phyloP scores from a whole-genome alignment of 2,888 invertebrate genomes.

The Phyllotreta striolata region DNA sequence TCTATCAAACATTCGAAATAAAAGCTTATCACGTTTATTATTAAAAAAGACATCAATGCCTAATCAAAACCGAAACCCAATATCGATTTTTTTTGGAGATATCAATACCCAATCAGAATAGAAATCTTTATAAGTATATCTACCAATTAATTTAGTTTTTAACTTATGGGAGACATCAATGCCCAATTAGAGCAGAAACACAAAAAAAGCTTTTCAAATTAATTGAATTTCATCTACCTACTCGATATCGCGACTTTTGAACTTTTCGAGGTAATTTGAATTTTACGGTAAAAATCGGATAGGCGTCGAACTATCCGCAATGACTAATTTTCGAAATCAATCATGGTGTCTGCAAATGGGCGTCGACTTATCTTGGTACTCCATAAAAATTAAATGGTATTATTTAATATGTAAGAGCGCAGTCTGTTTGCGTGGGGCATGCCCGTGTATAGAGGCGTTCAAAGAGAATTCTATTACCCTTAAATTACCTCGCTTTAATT shows the following conservation, averaged over 20 bases:
- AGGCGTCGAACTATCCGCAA: conserved; percentile 6
- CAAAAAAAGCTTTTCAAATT: not conserved
- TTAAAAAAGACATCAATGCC: too few relatives aligned
- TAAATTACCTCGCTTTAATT: too few relatives aligned
- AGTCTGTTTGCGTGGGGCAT: conserved; percentile 9
- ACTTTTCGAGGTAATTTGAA: not conserved
- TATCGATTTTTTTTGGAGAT: too few relatives aligned
- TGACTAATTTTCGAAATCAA: conserved; percentile 9
- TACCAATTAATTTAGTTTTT: too few relatives aligned
- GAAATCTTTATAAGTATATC: too few relatives aligned
- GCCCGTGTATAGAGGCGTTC: not conserved
- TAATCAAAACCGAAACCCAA: too few relatives aligned
- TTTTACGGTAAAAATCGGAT: not conserved
- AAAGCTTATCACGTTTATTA: too few relatives aligned
- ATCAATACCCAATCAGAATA: too few relatives aligned
- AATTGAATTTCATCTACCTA: not conserved
- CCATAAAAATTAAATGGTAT: conserved; percentile 3
- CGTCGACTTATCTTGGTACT: conserved; percentile 1
- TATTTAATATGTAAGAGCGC: conserved; percentile 2
- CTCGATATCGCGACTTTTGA: too few relatives aligned
- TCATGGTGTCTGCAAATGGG: not conserved
- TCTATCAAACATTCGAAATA: too few relatives aligned
- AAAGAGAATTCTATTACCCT: not conserved
- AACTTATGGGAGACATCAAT: too few relatives aligned
- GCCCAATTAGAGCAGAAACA: too few relatives aligned